Conservation (phyloP, 2,113 vertebrate species). For the Cyanistes caeruleus region DNA sequence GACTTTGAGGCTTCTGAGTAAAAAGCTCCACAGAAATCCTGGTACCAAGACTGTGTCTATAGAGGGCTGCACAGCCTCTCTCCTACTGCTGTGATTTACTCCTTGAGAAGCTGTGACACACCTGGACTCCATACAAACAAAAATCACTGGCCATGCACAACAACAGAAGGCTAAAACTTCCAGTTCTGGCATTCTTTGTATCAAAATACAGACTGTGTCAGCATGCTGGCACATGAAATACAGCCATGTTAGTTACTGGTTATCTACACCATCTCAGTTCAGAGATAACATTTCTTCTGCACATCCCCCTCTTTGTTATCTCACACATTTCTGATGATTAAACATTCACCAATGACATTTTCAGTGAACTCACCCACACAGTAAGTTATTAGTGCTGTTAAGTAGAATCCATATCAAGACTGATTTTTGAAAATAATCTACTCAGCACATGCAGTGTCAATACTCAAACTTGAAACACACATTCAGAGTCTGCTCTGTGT, state of each 20-base stretch:
- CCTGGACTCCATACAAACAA: neutral
- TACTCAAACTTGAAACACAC: neutral
- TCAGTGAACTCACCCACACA: neutral
- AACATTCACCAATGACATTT: neutral
- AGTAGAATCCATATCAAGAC: neutral
- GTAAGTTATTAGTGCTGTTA: neutral
- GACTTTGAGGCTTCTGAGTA: neutral
- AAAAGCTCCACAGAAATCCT: neutral
- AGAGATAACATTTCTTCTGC: neutral
- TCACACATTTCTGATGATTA: neutral
- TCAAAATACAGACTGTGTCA: neutral
- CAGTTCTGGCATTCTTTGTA: neutral
- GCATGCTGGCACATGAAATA: neutral
- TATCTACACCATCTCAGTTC: neutral
- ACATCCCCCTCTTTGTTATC: neutral
- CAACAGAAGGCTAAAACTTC: neutral
- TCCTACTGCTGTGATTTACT: neutral
- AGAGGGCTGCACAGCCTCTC: fast-evolving
- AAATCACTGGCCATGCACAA: neutral
- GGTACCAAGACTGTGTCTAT: neutral
- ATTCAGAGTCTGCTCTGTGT: neutral
- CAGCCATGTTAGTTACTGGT: neutral
- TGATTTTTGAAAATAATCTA: neutral
- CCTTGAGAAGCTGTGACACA: neutral
- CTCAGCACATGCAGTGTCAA: neutral